phyloP scores from a whole-genome alignment of 2,888 invertebrate genomes.

The Drosophila lutescens region DNA sequence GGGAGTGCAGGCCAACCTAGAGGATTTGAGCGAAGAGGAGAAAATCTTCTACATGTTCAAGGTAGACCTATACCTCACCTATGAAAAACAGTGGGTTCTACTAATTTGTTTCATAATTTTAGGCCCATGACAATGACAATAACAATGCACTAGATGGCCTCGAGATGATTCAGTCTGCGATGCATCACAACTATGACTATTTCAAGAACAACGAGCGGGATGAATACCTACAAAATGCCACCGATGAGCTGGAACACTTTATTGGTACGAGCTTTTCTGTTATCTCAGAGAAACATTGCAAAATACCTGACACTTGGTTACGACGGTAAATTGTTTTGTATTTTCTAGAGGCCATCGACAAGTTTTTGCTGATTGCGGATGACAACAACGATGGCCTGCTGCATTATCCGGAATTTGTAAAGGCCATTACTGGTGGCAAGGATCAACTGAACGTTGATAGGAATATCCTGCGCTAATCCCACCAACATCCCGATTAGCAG shows the following conservation, averaged over 20 bases:
- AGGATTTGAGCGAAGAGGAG: conserved; percentile 93
- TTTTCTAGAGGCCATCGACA: conserved; percentile 91
- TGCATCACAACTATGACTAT: conserved; percentile 86
- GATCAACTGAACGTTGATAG: conserved; percentile 58
- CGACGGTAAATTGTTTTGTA: too few species aligned
- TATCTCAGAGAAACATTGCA: not conserved
- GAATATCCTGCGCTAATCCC: conserved; percentile 57
- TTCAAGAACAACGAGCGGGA: conserved; percentile 80
- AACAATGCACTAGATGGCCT: conserved; percentile 95
- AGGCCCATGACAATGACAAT: conserved; percentile 94
- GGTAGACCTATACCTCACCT: conserved; percentile 48
- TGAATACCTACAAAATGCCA: conserved; percentile 76
- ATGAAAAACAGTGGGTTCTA: too few species aligned
- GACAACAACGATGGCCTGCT: conserved; percentile 93
- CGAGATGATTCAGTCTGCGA: conserved; percentile 90
- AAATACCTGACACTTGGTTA: too few species aligned
- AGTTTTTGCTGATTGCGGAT: conserved; percentile 93
- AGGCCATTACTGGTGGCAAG: conserved; percentile 75
- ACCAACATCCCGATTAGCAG: not conserved
- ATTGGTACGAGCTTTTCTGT: conserved; percentile 65
- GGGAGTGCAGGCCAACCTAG: conserved; percentile 86
- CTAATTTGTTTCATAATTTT: not conserved
- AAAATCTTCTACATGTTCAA: conserved; percentile 84
- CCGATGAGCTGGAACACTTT: conserved; percentile 82
- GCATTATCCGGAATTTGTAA: conserved; percentile 92